Percentiles rank a stretch among this genome's conserved stretches.
Evolutionary conservation across 2,797 vertebrate genomes (phyloP).

Genomic region (Anisognathus igniventris): DNA sequence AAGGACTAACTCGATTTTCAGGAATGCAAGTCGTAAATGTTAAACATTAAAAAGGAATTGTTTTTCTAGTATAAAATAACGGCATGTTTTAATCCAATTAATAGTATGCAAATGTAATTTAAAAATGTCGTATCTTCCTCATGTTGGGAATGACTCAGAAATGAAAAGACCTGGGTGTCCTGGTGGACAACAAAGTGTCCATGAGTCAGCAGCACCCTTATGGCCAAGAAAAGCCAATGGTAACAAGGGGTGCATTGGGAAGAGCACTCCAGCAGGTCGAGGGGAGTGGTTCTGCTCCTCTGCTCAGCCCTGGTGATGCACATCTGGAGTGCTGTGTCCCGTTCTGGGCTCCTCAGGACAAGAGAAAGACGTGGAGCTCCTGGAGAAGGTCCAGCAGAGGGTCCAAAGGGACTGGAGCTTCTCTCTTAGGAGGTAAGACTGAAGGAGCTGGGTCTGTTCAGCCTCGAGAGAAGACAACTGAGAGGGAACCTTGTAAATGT

Average conservation of each 20-base stretch:
- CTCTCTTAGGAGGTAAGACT: neutral
- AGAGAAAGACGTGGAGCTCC: neutral
- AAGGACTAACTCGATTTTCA: neutral
- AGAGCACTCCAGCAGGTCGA: accelerated
- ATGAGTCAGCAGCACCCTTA: accelerated
- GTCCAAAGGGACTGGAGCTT: neutral
- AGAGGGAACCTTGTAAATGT: neutral
- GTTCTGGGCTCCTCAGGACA: neutral
- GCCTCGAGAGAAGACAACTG: accelerated
- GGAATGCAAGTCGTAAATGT: neutral
- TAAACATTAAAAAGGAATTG: neutral
- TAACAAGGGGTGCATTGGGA: accelerated
- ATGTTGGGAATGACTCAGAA: neutral
- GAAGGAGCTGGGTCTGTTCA: neutral
- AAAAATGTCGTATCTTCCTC: neutral
- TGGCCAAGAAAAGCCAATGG: too few relatives aligned
- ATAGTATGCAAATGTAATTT: neutral
- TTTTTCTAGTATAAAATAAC: neutral
- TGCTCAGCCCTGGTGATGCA: neutral
- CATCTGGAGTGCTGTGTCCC: neutral
- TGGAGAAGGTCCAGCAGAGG: neutral
- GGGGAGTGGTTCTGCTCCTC: neutral
- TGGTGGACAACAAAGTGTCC: neutral
- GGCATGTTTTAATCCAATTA: neutral
- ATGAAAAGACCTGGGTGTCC: neutral